Evolutionary conservation across 2,888 invertebrate genomes (phyloP), one percentile per base, ranked within the genome.

Genomic region (Spilosoma lubricipeda): DNA sequence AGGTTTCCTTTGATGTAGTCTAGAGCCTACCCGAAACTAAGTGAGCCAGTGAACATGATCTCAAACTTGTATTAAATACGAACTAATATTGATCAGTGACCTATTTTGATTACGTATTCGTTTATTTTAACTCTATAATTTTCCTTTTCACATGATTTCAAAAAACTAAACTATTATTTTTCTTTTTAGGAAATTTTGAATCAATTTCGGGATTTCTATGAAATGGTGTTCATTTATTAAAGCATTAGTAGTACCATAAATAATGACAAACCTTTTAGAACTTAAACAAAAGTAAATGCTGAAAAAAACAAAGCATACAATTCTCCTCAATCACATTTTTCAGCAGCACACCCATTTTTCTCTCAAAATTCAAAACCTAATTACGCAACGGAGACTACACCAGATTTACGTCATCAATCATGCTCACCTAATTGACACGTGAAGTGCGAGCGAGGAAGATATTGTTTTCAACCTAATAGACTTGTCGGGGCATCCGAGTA

Each of bases 381-480:
- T 83, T 78, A 79, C 81, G 76, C 79, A 77, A 77, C 73, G 73
- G 65, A 76, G 71, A 65, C 80, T 73, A 78, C 80, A 79, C 82
- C 81, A 79, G 85, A 81, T 82, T 82, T 78, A 77, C 81, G 77
- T 85, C 88, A 92, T 92, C 91, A 88, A 91, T 92, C 91, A 92
- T 88, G 86, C 85, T 82, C 85, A 85, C 87, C 80, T 91, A 92
- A 92, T 92, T 92, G 92, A 91, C 92, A 90, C 88, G 85, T 82
- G 80, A 81, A 84, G 84, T 82, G 79, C 85, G 85, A 84, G 87
- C 80, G 75, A 87, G 86, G 80, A 88, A 88, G 88, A 90, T 89
- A 91, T 91, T 91, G 90, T 91, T 90, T 90, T 88, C 88, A 83
- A 80, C 86, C 89, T 91, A 92, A 92, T 91, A 92, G 90, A 92